These are phyloP conservation scores for Lepidocyrtoides sp. DNA, from an alignment of 2,888 invertebrate genomes.

Conservation along the genomic window DNA sequence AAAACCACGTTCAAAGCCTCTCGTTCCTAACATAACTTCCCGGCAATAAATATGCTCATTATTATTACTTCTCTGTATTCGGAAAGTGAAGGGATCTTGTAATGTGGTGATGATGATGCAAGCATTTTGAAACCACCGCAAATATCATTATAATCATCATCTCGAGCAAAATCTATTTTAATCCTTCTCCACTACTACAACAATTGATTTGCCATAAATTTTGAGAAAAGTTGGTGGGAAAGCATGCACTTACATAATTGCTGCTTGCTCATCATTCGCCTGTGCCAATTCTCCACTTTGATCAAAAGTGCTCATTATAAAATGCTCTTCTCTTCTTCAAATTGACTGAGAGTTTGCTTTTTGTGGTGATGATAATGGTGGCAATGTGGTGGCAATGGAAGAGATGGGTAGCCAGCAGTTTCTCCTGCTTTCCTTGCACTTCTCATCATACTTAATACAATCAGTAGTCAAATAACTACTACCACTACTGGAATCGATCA, in stretches of 20 bases:
- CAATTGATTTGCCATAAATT: conserved; percentile 31
- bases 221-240: conserved; percentile 43
- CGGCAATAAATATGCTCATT: too few relatives aligned
- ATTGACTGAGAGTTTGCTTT: conserved; percentile 6
- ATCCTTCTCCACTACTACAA: conserved; percentile 26
- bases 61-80: not conserved
- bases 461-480: not conserved
- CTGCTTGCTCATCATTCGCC: not conserved
- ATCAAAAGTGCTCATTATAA: not conserved
- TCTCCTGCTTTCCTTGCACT: conserved; percentile 50
- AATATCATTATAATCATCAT: conserved; percentile 4
- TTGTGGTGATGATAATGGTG: conserved; percentile 6
- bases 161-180: too few relatives aligned
- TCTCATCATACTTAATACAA: conserved; percentile 16
- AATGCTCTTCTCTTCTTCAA: not conserved
- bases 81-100: not conserved
- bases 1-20: too few relatives aligned
- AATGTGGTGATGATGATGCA: not conserved
- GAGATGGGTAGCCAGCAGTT: too few relatives aligned
- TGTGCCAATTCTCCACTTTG: not conserved
- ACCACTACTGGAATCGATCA: too few relatives aligned
- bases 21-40: too few relatives aligned
- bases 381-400: not conserved
- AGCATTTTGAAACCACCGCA: not conserved
- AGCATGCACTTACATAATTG: not conserved